A percentile compares a stretch with the other conserved stretches of the same genome.
phyloP scores from a whole-genome alignment of 2,888 invertebrate genomes.

The Hylaea fasciaria region DNA sequence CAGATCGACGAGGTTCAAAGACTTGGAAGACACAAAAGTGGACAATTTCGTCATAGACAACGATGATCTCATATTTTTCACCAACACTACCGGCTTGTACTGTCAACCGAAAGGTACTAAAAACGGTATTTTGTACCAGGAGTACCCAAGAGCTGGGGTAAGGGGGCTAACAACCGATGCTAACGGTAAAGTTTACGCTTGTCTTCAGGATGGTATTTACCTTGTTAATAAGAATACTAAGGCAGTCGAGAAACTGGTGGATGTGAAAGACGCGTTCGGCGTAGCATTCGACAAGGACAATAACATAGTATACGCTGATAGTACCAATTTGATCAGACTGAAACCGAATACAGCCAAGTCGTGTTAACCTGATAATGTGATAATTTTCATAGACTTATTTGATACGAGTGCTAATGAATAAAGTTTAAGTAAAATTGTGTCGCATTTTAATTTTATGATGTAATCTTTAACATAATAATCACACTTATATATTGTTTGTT shows the following conservation, averaged over 20 bases:
- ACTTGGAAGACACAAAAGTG: conserved; percentile 71
- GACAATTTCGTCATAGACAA: conserved; percentile 68
- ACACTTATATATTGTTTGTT: too few relatives aligned
- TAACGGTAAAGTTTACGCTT: conserved; percentile 60
- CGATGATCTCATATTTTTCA: conserved; percentile 61
- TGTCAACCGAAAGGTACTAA: conserved; percentile 63
- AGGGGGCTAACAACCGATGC: conserved; percentile 63
- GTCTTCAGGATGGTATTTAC: conserved; percentile 64
- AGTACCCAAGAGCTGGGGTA: conserved; percentile 43
- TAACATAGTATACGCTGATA: conserved; percentile 68
- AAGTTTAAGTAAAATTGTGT: conserved; percentile 11
- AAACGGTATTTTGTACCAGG: conserved; percentile 52
- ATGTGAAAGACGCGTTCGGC: conserved; percentile 65
- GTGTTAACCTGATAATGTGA: conserved; percentile 46
- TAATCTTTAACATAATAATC: too few relatives aligned
- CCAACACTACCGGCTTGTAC: conserved; percentile 66
- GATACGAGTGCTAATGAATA: conserved; percentile 2
- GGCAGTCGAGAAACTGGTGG: conserved; percentile 53
- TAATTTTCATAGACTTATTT: conserved; percentile 3
- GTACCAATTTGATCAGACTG: conserved; percentile 51
- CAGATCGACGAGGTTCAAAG: conserved; percentile 53
- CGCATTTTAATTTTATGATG: not conserved
- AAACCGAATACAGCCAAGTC: conserved; percentile 49
- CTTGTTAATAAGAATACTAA: conserved; percentile 50
- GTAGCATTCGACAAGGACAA: conserved; percentile 69